Evolutionary conservation across 92 coral and sea anemone species (phyloP), one percentile per base, ranked within the genome.

Genomic region (Epizoanthus rinbou): DNA sequence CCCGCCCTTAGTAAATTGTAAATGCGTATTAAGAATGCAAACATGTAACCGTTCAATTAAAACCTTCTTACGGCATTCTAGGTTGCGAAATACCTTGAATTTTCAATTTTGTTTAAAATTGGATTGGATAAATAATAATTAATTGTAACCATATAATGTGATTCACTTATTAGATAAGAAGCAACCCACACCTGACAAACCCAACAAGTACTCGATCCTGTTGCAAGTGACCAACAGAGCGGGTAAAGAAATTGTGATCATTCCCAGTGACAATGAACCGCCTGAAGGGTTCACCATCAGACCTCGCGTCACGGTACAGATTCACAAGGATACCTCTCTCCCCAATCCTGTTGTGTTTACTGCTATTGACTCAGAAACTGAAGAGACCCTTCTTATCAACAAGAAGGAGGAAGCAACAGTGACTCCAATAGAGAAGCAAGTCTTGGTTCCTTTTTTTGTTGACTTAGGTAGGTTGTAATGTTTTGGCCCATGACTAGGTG

Each of bases 211-310:
- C 86, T 85, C 89, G 11, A 56, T 95, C 64, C 64, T 86, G 33
- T 86, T 93, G 15, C 94, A 89, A 52, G 89, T 95, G 45, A 81
- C 92, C 35, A 95, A 93, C 91, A 89, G 90, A 13, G 90, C 92
- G 5, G 96, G 98, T 15, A 68, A 83, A 2, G 83, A 81, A 25
- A 91, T 91, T 25, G 87, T 84, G 17, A 68, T 95, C 54, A 88
- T 95, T 63, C 88, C 98, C 4, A 91, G 85, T 72, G 98, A 95
- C 90, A 92, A 88, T 53, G 89, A 73, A 43, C 98, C 98, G 17
- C 75, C 90, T 43, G 91, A 88, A 18, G 98, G 98, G 5, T 86
- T 88, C 74, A 39, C 59, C 9, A 60, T 95, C 2, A 86, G 74
- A 16, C 82, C 92, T 0, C 78, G 80, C 6, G 75, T 90, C 59